phyloP scores from a whole-genome alignment of 2,113 vertebrate species.

The Tonatia bakeri region DNA sequence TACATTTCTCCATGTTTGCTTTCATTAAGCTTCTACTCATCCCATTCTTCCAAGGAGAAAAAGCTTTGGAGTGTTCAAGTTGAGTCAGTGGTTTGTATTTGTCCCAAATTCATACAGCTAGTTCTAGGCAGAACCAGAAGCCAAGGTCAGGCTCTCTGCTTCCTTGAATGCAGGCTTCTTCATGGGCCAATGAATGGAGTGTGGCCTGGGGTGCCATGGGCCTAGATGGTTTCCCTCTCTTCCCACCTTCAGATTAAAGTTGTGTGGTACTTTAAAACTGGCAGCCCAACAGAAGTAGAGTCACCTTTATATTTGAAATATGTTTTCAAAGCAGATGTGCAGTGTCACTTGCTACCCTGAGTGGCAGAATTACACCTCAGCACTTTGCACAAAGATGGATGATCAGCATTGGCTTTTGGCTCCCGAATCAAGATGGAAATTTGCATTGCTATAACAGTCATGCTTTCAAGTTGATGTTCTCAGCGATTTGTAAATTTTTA shows the following conservation, averaged over 20 bases:
- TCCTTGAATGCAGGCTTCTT: neutral
- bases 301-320: neutral
- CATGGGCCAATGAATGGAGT: neutral
- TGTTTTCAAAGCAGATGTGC: neutral
- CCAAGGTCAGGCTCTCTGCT: neutral
- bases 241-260: neutral
- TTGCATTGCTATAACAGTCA: neutral
- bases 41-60: neutral
- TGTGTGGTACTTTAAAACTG: neutral
- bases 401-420: neutral
- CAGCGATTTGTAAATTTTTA: constrained; percentile 41
- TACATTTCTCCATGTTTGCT: neutral
- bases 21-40: neutral
- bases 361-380: neutral
- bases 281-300: neutral
- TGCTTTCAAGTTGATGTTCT: neutral
- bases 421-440: neutral
- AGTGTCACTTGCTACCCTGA: neutral
- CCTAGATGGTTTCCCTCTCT: neutral
- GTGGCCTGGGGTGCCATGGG: neutral
- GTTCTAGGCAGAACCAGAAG: neutral
- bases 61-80: neutral
- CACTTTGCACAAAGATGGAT: neutral
- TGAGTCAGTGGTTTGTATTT: neutral
- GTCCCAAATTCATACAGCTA: neutral